Evolutionary conservation across 2,113 vertebrate genomes (phyloP), one percentile per base, ranked within the genome.

Genomic region (Caranx ignobilis): DNA sequence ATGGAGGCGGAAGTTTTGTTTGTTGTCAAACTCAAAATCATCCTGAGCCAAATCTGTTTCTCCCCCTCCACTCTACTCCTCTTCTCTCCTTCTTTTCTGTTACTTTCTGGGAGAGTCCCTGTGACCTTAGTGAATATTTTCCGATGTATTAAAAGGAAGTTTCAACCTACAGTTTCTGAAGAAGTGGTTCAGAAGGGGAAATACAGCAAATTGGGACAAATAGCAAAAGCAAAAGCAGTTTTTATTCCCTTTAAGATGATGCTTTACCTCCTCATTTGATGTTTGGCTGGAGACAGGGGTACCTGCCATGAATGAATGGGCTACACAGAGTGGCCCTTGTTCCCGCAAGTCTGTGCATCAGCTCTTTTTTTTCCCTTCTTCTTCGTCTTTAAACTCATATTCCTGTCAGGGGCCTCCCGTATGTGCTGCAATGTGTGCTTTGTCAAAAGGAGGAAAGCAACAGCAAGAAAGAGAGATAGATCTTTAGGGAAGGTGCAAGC

Each of bases 271-370:
- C 71, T 77, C 41, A 78, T 78, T 83, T 80, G 74, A 86, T 73
- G 76, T 76, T 86, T 91, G 86, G 74, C 84, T 80, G 64, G 39
- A 85, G 71, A 83, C 52, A 77, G 65, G 84, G 47, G 48, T 83
- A 69, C 73, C 81, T 83, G 73, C 80, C 76, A 65, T 85, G 86
- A 83, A 88, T 81, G 72, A 88, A 72, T 19, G 56, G 71, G 45
- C 86, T 68, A 60, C 77, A 93, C 91, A 93, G 89, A 91, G 88
- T 69, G 21, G 70, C 57, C 88, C 87, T 91, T 94, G 90, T 93
- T 92, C 80, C 87, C 83, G 60, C 56, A 83, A 91, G 57, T 82
- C 71, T 84, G 61, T 85, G 80, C 88, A 87, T 90, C 88, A 88
- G 82, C 88, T 71, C 26, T 84, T 89, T 88, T 86, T 75, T 75